Conservation (phyloP, 2,888 invertebrate genomes). For the Sylvicola cinctus region DNA sequence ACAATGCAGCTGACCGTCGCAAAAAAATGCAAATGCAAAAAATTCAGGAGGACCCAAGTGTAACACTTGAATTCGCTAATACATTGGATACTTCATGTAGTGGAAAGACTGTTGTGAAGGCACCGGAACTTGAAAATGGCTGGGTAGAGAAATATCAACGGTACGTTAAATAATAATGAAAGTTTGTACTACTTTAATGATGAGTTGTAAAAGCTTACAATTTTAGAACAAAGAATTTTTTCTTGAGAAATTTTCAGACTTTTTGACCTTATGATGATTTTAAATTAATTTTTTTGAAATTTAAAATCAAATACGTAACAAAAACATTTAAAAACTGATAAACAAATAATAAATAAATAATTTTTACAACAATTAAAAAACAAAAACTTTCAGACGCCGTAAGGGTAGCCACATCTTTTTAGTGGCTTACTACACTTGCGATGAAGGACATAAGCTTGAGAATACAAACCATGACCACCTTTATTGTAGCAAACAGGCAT, state of each 20-base stretch:
- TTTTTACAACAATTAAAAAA: no score
- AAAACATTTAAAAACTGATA: no score
- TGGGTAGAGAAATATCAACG: conserved; percentile 19
- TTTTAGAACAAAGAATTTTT: no score
- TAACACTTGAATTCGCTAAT: conserved; percentile 15
- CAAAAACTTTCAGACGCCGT: conserved; percentile 15
- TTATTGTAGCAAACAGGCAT: conserved; percentile 32
- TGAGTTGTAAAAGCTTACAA: no score
- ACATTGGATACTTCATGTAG: conserved; percentile 22
- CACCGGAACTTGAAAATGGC: conserved; percentile 22
- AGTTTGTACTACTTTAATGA: no score
- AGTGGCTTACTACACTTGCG: conserved; percentile 33
- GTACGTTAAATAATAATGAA: conserved; percentile 5
- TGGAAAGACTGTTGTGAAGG: conserved; percentile 17
- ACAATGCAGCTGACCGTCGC: not conserved
- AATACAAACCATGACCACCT: conserved; percentile 26
- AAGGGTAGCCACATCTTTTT: conserved; percentile 28
- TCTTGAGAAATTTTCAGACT: no score
- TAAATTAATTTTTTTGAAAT: no score
- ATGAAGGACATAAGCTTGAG: conserved; percentile 29
- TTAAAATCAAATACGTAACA: no score
- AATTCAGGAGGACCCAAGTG: conserved; percentile 17
- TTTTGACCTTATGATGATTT: no score
- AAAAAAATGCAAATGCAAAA: conserved; percentile 8
- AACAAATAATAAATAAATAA: no score